phyloP scores from a whole-genome alignment of 2,888 invertebrate species.

The Meta bourneti region DNA sequence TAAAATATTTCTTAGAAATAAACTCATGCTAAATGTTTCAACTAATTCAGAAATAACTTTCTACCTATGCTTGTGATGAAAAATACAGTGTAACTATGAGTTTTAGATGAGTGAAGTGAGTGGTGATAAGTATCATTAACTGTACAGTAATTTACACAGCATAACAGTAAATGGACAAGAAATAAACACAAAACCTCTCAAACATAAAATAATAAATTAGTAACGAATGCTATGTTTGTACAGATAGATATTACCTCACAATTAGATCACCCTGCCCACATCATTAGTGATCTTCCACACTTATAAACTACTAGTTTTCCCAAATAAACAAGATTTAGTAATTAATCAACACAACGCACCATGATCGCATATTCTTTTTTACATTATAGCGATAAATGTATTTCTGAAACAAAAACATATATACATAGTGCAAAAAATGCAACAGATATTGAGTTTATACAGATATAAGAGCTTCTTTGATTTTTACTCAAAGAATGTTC shows the following conservation, averaged over 20 bases:
- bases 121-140: conserved; percentile 35
- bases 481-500: conserved; percentile 17
- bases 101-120: conserved; percentile 12
- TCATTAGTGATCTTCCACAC: conserved; percentile 30
- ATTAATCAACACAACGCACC: conserved; percentile 15
- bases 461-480: conserved; percentile 28
- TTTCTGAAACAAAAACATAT: conserved; percentile 45
- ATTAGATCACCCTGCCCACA: conserved; percentile 43
- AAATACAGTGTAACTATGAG: conserved; percentile 8
- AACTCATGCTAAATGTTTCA: not conserved
- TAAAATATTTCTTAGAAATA: not conserved
- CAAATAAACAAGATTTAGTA: conserved; percentile 17
- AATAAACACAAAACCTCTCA: conserved; percentile 62
- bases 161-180: conserved; percentile 36
- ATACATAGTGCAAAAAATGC: conserved; percentile 33
- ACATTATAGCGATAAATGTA: conserved; percentile 39
- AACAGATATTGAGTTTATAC: conserved; percentile 30
- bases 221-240: conserved; percentile 67
- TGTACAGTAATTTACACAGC: conserved; percentile 72
- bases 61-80: conserved; percentile 23
- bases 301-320: not conserved
- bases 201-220: conserved; percentile 73
- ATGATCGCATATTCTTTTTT: conserved; percentile 4
- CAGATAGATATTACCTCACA: conserved; percentile 40
- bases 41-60: not conserved